Base-by-base conservation (phyloP, 2,797 vertebrate genomes). In the Fringilla coelebs region DNA sequence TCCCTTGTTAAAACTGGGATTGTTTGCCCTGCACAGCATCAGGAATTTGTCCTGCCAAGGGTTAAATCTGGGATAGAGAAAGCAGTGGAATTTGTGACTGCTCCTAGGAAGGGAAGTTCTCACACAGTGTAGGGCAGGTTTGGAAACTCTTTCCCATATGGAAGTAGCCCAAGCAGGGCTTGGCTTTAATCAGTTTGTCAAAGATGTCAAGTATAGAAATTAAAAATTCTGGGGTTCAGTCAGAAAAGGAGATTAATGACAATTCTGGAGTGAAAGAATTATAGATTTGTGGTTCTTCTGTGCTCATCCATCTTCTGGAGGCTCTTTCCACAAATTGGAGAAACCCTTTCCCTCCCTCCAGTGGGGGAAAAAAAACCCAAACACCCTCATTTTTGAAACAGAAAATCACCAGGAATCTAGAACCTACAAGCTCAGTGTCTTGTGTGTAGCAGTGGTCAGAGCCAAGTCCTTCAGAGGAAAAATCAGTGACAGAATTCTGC, bases 391-490 rank as follows among this genome's bases (percentile, higher is more conserved):
- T 16, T 80, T 83, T 72, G 38, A 38, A 57, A n/a, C 1, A 60
- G 40, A 34, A 88, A 80, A 52, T 41, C 41, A 38, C 41, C 55
- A n/a, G 36, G 81, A 40, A 52, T 34, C 8, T 76, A 61, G 65
- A 89, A 84, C 17, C 65, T 73, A 52, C 51, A 62, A 60, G 78
- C 65, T 88, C 72, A 75, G 85, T 77, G 51, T 63, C 55, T 76
- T 62, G 60, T 88, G 91, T 75, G 54, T 48, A 78, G 87, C 58
- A 86, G 68, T 74, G 78, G 15, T 70, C 84, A 82, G 72, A 77
- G 78, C 61, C 57, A 85, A 72, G 38, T 75, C 87, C 88, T 90
- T 93, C 85, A 82, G 71, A 90, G 84, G 68, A 85, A 96, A 85
- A 70, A 79, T 2, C 79, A 60, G 7, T 1, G 52, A 76, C 78